These are phyloP conservation scores for Sialis fuliginosa DNA, from an alignment of 2,888 invertebrate genomes.

Conservation along the genomic window DNA sequence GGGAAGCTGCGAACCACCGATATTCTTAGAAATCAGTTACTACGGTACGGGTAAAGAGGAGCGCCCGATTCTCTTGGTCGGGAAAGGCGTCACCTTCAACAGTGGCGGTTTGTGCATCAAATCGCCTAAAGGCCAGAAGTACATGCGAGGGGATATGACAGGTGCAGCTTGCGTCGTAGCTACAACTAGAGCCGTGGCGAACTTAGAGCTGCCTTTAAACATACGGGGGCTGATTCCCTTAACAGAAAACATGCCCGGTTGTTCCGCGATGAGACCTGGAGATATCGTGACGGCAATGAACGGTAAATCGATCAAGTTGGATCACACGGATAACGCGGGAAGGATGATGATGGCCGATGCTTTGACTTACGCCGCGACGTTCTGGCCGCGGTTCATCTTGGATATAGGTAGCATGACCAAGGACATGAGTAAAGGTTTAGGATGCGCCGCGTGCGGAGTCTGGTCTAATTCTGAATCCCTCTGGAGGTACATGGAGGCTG, in stretches of 20 bases:
- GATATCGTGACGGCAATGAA: slow-evolving; percentile 53
- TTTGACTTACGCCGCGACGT: slow-evolving; percentile 41
- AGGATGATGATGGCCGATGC: slow-evolving; percentile 53
- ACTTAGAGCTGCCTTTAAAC: slow-evolving; percentile 35
- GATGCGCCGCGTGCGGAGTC: slow-evolving; percentile 39
- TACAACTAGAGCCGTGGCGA: slow-evolving; percentile 35
- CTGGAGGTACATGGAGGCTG: slow-evolving; percentile 32
- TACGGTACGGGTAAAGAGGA: slow-evolving; percentile 23
- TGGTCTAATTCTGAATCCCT: slow-evolving; percentile 37
- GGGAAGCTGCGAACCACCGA: slow-evolving; percentile 43
- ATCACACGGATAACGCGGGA: slow-evolving; percentile 60
- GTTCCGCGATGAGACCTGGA: slow-evolving; percentile 47
- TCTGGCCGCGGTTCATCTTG: slow-evolving; percentile 36
- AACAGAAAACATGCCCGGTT: slow-evolving; percentile 51
- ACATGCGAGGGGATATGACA: slow-evolving; percentile 58
- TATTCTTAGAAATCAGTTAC: slow-evolving; percentile 45
- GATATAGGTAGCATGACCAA: slow-evolving; percentile 54
- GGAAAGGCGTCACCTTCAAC: slow-evolving; percentile 44
- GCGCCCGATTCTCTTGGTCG: slow-evolving; percentile 42
- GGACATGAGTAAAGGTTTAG: slow-evolving; percentile 34
- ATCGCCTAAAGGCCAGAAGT: slow-evolving; percentile 41
- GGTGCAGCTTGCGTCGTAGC: slow-evolving; percentile 48
- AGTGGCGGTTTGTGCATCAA: slow-evolving; percentile 56
- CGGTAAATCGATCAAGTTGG: slow-evolving; percentile 51
- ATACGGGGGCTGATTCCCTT: slow-evolving; percentile 43